phyloP scores from a whole-genome alignment of 2,113 vertebrate species.

The Brachyhypopomus occidentalis region DNA sequence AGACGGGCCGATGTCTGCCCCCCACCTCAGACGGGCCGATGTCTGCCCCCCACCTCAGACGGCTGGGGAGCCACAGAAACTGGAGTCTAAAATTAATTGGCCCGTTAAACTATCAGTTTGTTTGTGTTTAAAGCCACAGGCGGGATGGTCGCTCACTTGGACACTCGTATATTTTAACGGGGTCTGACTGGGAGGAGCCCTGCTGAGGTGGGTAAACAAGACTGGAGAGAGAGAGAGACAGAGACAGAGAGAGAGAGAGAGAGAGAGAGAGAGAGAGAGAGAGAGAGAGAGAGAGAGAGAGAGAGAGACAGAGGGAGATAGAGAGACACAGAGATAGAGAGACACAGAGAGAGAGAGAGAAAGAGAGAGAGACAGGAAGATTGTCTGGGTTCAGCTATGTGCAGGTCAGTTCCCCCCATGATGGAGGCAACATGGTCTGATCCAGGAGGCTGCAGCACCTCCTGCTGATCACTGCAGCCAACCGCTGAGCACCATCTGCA shows the following conservation, averaged over 20 bases:
- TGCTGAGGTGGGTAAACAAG: not conserved
- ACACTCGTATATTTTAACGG: conserved; percentile 44
- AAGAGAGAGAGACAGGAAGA: not conserved
- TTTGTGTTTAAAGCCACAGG: conserved; percentile 41
- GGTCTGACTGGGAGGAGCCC: conserved; percentile 15
- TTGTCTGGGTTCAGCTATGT: not conserved
- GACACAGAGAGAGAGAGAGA: not conserved
- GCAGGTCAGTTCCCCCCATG: not conserved
- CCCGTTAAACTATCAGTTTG: conserved; percentile 47
- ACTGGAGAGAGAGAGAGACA: not conserved
- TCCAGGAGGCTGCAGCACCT: conserved; percentile 3
- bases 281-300: not conserved
- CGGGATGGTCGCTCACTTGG: conserved; percentile 16
- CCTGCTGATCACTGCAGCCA: conserved; percentile 32
- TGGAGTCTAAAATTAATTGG: conserved; percentile 54
- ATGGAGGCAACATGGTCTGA: not conserved
- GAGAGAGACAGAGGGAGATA: not conserved
- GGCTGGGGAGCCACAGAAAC: conserved; percentile 44
- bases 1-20: not conserved
- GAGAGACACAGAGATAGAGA: not conserved
- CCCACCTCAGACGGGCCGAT: not conserved
- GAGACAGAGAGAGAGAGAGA: not conserved
- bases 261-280: not conserved
- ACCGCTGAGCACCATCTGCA: conserved; percentile 68
- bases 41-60: not conserved